Conservation (phyloP, 2,797 vertebrate species). For the Oreortyx pictus region DNA sequence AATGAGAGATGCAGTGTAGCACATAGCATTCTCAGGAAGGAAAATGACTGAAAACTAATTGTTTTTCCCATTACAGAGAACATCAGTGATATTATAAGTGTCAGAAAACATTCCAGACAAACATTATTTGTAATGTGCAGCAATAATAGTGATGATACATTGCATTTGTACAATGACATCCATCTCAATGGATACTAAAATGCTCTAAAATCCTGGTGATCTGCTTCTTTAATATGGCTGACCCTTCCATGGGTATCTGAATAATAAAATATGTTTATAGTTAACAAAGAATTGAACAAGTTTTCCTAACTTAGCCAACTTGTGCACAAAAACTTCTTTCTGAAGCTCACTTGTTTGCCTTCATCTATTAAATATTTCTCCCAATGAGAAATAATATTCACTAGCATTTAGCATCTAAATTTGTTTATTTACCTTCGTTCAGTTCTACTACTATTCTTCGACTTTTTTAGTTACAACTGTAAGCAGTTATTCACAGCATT, state of each 20-base stretch:
- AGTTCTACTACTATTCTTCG: not conserved
- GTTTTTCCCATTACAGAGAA: slow-evolving; percentile 54
- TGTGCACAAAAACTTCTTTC: not conserved
- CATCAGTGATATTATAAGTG: not conserved
- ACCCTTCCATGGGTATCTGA: not conserved
- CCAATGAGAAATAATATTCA: not conserved
- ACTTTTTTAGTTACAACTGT: slow-evolving; percentile 13
- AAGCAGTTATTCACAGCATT: not conserved
- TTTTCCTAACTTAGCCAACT: not conserved
- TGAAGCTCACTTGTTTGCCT: not conserved
- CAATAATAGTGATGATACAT: slow-evolving; percentile 36
- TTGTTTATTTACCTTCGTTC: not conserved
- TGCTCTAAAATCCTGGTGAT: not conserved
- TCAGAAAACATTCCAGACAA: slow-evolving; percentile 15
- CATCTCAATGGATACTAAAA: slow-evolving; percentile 3
- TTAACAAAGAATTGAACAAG: not conserved
- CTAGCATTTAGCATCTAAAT: not conserved
- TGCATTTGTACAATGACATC: slow-evolving; percentile 20
- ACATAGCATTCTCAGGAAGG: not conserved
- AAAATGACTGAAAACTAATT: slow-evolving; percentile 62
- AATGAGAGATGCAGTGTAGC: slow-evolving; percentile 46
- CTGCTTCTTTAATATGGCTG: not conserved
- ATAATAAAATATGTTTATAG: not conserved
- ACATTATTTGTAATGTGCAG: slow-evolving; percentile 5
- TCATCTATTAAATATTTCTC: not conserved